These are phyloP conservation scores for Cyclopterus lumpus DNA, from an alignment of 2,797 vertebrate species.

Conservation along the genomic window DNA sequence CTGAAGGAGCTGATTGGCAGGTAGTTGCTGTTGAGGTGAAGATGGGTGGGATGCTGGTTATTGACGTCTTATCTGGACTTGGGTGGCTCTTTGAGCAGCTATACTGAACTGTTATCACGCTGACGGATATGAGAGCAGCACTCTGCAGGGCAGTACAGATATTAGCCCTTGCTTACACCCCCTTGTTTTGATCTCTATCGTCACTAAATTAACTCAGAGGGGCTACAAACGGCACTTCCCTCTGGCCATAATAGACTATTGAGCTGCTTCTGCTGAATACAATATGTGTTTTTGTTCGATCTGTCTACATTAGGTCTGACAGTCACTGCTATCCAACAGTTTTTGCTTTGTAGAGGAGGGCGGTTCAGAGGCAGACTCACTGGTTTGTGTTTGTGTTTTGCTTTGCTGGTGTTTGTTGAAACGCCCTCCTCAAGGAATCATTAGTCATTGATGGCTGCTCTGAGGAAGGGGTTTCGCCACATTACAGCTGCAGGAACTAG, in stretches of 20 bases:
- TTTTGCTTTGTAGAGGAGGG: conserved; percentile 29
- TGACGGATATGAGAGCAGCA: conserved; percentile 65
- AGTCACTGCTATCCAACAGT: conserved; percentile 25
- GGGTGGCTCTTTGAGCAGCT: conserved; percentile 43
- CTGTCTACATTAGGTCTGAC: conserved; percentile 47
- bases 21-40: conserved; percentile 53
- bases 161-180: conserved; percentile 59
- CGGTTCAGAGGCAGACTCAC: conserved; percentile 30
- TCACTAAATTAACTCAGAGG: conserved; percentile 50
- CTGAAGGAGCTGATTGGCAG: conserved; percentile 65
- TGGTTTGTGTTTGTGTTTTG: conserved; percentile 64
- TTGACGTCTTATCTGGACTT: conserved; percentile 69
- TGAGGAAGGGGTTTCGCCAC: conserved; percentile 61
- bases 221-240: conserved; percentile 41
- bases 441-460: conserved; percentile 79
- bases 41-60: conserved; percentile 59
- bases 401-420: conserved; percentile 70
- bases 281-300: conserved; percentile 35
- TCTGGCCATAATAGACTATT: conserved; percentile 51
- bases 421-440: conserved; percentile 65
- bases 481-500: conserved; percentile 50
- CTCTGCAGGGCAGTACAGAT: conserved; percentile 60
- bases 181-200: conserved; percentile 58
- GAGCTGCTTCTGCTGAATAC: conserved; percentile 55
- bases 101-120: conserved; percentile 55